These are phyloP conservation scores for Labeo calbasu DNA, from an alignment of 2,797 vertebrate genomes.

Conservation along the genomic window DNA sequence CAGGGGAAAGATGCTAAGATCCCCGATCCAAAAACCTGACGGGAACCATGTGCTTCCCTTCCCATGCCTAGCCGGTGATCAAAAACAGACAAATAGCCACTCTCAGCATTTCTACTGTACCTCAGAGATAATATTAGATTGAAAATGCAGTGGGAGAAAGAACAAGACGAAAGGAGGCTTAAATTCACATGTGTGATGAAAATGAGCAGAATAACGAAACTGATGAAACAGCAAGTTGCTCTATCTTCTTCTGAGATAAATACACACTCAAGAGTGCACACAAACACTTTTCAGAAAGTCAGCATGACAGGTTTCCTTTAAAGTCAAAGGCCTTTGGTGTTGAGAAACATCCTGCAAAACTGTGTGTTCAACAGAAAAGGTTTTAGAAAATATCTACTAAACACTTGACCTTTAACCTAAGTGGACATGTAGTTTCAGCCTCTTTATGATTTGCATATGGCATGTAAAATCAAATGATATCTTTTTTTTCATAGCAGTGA, in stretches of 20 bases:
- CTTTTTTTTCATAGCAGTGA: neutral
- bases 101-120: constrained; percentile 17
- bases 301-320: neutral
- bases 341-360: neutral
- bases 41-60: neutral
- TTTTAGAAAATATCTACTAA: neutral
- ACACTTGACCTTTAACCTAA: neutral
- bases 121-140: neutral
- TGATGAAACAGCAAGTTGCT: constrained; percentile 34
- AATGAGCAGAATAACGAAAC: constrained; percentile 21
- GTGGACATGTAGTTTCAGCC: neutral
- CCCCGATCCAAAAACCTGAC: constrained; percentile 3
- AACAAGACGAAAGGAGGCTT: neutral
- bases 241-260: constrained; percentile 14
- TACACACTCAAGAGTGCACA: neutral
- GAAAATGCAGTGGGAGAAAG: neutral
- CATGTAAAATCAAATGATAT: neutral
- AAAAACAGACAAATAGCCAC: constrained; percentile 36
- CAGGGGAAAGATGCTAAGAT: constrained; percentile 12
- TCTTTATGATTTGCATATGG: neutral
- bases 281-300: constrained; percentile 2
- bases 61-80: neutral
- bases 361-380: neutral
- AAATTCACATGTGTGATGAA: constrained; percentile 8
- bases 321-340: neutral